These are phyloP conservation scores for Felis catus DNA, from an alignment of 2,113 vertebrate species.

Conservation along the genomic window DNA sequence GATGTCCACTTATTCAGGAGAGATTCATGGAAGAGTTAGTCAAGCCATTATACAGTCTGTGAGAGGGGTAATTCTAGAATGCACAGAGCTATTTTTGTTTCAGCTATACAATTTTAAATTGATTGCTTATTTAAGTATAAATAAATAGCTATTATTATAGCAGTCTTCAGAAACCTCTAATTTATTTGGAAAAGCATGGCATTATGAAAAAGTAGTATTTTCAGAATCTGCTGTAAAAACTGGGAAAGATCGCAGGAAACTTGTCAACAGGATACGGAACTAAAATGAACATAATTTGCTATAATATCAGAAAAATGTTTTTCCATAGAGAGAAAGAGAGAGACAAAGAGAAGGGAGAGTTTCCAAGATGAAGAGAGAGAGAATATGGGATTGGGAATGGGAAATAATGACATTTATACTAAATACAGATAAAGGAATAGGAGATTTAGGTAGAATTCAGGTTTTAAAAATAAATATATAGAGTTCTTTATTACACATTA, in stretches of 20 bases:
- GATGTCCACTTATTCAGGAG: conserved; percentile 92
- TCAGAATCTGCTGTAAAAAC: conserved; percentile 95
- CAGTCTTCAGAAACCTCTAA: conserved; percentile 94
- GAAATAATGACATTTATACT: not conserved
- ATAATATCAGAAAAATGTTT: not conserved
- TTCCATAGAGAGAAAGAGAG: not conserved
- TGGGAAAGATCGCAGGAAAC: conserved; percentile 85
- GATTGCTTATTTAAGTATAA: conserved; percentile 19
- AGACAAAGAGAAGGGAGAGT: not conserved
- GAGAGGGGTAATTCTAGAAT: conserved; percentile 90
- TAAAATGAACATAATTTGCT: not conserved
- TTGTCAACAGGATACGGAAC: not conserved
- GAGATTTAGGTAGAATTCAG: conserved; percentile 11
- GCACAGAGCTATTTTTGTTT: conserved; percentile 89
- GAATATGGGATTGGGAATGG: not conserved
- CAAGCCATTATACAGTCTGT: conserved; percentile 91
- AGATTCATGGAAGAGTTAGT: conserved; percentile 89
- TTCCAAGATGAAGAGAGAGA: not conserved
- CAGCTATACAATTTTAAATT: not conserved
- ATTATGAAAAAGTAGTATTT: conserved; percentile 93
- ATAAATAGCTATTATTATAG: conserved; percentile 79
- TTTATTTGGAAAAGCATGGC: conserved; percentile 93
- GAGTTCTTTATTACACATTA: not conserved
- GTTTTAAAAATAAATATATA: not conserved
- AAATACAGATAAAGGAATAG: not conserved